A percentile compares a stretch with the other conserved stretches of the same genome.
phyloP scores from a whole-genome alignment of 2,888 invertebrate species.

The Drosophila parthenogenetica region DNA sequence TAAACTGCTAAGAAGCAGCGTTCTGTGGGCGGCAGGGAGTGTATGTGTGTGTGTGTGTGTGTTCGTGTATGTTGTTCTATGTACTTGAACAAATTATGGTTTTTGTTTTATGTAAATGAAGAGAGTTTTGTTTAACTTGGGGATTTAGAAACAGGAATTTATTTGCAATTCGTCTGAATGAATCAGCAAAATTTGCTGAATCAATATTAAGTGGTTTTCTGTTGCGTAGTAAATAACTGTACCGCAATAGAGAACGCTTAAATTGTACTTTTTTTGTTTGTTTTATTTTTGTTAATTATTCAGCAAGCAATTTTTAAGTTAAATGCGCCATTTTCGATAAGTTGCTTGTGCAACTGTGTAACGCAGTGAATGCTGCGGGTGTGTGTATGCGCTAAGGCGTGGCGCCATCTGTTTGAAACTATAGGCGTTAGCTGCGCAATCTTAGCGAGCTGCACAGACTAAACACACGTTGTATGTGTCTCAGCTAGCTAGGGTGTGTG shows the following conservation, averaged over 20 bases:
- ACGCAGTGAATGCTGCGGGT: not conserved
- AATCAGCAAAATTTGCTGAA: conserved; percentile 5
- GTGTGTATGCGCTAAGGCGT: not conserved
- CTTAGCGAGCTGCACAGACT: not conserved
- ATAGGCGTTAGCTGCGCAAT: not conserved
- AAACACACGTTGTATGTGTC: not conserved
- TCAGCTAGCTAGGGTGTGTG: not conserved
- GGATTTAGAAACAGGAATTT: conserved; percentile 31
- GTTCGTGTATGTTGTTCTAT: conserved; percentile 26
- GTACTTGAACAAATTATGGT: conserved; percentile 57
- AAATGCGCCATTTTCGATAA: conserved; percentile 38
- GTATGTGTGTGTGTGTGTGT: conserved; percentile 13
- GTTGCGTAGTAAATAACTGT: not conserved
- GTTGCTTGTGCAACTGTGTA: not conserved
- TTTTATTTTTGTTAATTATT: not conserved
- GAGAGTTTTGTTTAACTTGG: conserved; percentile 52
- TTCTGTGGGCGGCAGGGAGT: conserved; percentile 9
- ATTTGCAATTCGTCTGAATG: conserved; percentile 17
- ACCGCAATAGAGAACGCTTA: not conserved
- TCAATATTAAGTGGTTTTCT: not conserved
- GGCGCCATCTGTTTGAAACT: conserved; percentile 28
- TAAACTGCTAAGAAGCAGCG: conserved; percentile 20
- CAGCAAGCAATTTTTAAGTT: conserved; percentile 1
- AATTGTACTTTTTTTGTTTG: not conserved
- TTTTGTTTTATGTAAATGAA: conserved; percentile 61